Base-by-base conservation (phyloP, 2,113 vertebrate genomes). In the Syrrhaptes paradoxus region DNA sequence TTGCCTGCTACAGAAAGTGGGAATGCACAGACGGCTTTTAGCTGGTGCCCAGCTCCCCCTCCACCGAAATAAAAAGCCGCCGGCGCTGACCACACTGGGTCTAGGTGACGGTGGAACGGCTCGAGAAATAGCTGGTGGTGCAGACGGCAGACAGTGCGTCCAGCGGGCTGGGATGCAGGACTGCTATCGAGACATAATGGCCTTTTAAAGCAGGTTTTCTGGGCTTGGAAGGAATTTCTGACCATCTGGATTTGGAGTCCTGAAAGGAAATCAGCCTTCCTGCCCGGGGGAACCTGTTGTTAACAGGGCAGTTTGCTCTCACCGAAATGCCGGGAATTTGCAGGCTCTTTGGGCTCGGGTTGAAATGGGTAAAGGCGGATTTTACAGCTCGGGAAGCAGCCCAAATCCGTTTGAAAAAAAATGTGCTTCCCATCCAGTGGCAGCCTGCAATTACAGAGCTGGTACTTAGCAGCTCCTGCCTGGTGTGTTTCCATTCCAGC, bases 181-280 rank as follows among this genome's bases (percentile, higher is more conserved):
- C 36, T 32, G 83, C 85, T 58, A 10, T 45, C 46, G 92, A 95
- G 95, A 92, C 57, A 25, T 51, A 43, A 90, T 22, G 54, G 86
- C 93, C 94, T 95, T 84, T 95, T 67, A 78, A 87, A 90, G 59
- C 63, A 81, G 93, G 83, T 83, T 67, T 89, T 78, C 26, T 43
- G 92, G 52, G 93, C 93, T 92, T 92, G 95, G 95, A 95, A 90
- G 51, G 94, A 26, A 51, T 59, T 83, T 93, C 55, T 24, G 92
- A 92, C 94, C 96, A 95, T 96, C 96, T 95, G 96, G 90, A 85
- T 66, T 70, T 29, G 31, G 71, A 57, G 71, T 96, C 94, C 82
- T 34, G 92, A 81, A 85, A 92, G 95, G 94, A 95, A 96, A 94
- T 77, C 85, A 28, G 83, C 79, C 65, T 92, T 77, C 90, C 92